phyloP scores from a whole-genome alignment of 2,113 vertebrate genomes.

The Channa maculata region DNA sequence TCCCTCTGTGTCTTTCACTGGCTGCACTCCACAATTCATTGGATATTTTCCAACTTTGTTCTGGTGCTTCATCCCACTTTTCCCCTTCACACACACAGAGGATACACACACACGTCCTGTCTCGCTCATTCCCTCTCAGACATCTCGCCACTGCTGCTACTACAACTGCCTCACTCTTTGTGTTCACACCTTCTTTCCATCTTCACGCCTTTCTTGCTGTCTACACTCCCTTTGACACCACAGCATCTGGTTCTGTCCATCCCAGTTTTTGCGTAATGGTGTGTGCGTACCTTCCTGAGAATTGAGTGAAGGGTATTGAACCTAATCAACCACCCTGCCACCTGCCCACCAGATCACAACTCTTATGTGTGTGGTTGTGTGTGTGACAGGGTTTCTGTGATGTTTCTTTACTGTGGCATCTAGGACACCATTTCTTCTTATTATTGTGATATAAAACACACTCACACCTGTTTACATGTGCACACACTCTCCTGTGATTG shows the following conservation, averaged over 20 bases:
- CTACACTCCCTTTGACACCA: constrained; percentile 31
- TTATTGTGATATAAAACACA: constrained; percentile 28
- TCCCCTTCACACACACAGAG: constrained; percentile 8
- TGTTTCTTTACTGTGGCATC: constrained; percentile 8
- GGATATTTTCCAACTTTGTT: constrained; percentile 47
- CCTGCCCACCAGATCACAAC: not conserved
- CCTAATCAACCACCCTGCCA: constrained; percentile 15
- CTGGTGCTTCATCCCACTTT: constrained; percentile 23
- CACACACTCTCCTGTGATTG: constrained; percentile 26
- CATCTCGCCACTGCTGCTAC: constrained; percentile 34
- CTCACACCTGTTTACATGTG: not conserved
- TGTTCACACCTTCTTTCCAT: constrained; percentile 38
- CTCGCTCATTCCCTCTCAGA: constrained; percentile 43
- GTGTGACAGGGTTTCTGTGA: not conserved
- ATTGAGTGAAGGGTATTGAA: constrained; percentile 20
- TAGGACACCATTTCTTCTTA: constrained; percentile 27
- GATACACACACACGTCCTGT: constrained; percentile 30
- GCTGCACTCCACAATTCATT: constrained; percentile 43
- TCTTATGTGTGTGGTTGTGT: constrained; percentile 19
- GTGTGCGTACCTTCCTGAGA: not conserved
- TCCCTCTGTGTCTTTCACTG: constrained; percentile 41
- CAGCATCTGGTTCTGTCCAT: constrained; percentile 25
- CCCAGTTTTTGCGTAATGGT: not conserved
- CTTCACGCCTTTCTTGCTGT: constrained; percentile 4
- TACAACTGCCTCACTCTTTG: constrained; percentile 21